Percentiles rank a stretch among this genome's conserved stretches.
These are phyloP conservation scores for Gila robusta DNA, from an alignment of 2,797 vertebrate species.

Conservation along the genomic window DNA sequence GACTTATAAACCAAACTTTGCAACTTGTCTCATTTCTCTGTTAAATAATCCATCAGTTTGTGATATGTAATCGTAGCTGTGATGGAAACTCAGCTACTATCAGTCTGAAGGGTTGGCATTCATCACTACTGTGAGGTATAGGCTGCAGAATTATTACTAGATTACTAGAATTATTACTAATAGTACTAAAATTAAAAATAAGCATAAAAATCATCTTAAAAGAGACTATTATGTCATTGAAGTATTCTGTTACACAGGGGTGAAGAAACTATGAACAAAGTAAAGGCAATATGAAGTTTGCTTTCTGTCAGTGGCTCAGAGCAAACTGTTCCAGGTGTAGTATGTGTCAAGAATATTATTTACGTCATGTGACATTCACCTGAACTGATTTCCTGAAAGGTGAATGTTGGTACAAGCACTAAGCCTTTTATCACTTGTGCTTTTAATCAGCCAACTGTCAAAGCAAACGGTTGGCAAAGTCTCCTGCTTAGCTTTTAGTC, in stretches of 20 bases:
- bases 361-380: background rate
- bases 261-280: background rate
- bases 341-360: background rate
- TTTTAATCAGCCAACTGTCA: conserved; percentile 37
- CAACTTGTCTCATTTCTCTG: background rate
- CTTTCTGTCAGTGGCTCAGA: background rate
- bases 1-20: background rate
- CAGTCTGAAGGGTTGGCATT: background rate
- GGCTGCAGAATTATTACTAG: background rate
- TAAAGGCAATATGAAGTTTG: background rate
- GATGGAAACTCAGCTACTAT: background rate
- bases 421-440: conserved; percentile 12
- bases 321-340: background rate
- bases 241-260: background rate
- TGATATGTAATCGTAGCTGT: background rate
- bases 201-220: background rate
- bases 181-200: background rate
- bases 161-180: background rate
- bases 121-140: background rate
- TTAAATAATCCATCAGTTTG: background rate
- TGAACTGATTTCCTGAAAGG: conserved; percentile 16
- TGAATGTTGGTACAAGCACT: background rate
- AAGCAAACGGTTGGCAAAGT: conserved; percentile 6
- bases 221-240: background rate
- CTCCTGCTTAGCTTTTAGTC: background rate